Conservation (phyloP, 2,888 invertebrate genomes). For the Drosophila anceps region DNA sequence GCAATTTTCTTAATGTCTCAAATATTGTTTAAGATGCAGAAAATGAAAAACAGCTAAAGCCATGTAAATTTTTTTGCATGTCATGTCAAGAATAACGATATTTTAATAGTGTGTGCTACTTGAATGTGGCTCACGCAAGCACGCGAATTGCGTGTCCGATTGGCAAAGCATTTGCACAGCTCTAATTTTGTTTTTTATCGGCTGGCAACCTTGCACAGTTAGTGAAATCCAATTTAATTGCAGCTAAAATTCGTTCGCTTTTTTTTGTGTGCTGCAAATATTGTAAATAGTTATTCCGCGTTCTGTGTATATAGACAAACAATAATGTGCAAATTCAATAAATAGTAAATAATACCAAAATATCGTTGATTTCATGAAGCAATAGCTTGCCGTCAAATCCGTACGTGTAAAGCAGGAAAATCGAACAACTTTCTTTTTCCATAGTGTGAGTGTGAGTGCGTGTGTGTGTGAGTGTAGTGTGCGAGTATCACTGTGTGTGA, state of each 20-base stretch:
- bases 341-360: conserved; percentile 43
- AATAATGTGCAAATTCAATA: conserved; percentile 42
- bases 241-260: conserved; percentile 48
- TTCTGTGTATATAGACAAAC: conserved; percentile 31
- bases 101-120: background rate
- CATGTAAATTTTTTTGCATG: background rate
- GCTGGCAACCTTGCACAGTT: conserved; percentile 48
- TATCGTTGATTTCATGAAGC: conserved; percentile 26
- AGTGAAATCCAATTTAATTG: conserved; percentile 64
- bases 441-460: conserved; percentile 42
- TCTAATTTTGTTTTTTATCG: conserved; percentile 34
- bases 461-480: conserved; percentile 35
- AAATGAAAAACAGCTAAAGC: background rate
- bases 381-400: conserved; percentile 45
- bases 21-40: too few relatives aligned
- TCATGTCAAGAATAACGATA: background rate
- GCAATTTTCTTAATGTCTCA: background rate
- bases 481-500: conserved; percentile 10
- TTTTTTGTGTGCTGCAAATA: conserved; percentile 40
- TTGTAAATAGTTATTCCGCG: conserved; percentile 56
- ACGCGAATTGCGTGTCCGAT: conserved; percentile 12
- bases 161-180: conserved; percentile 25
- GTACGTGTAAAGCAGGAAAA: conserved; percentile 66
- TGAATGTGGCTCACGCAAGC: background rate
- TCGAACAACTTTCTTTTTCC: conserved; percentile 80